Conservation (phyloP, 1,140 invertebrate genomes). For the Penaeus vannamei region DNA sequence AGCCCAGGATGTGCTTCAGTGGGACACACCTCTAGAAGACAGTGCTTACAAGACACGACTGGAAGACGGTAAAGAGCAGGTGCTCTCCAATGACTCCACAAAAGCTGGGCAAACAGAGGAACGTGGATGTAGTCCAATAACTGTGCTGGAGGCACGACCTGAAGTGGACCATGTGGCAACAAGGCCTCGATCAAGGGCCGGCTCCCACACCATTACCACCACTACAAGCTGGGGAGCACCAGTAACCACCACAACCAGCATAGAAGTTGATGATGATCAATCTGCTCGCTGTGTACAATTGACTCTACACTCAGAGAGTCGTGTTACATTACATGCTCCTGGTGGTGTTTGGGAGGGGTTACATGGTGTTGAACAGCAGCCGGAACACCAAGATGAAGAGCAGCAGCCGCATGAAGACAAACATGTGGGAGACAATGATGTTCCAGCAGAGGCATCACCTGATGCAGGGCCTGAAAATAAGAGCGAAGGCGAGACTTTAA, state of each 20-base stretch:
- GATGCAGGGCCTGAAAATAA: not conserved
- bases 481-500: not conserved
- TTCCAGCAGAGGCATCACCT: not conserved
- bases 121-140: conserved; percentile 57
- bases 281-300: conserved; percentile 42
- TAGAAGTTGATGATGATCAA: conserved; percentile 44
- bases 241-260: conserved; percentile 48
- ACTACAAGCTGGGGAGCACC: conserved; percentile 59
- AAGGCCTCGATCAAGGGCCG: conserved; percentile 34
- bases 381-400: conserved; percentile 19
- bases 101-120: conserved; percentile 47
- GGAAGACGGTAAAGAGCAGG: conserved; percentile 10
- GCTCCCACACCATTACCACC: conserved; percentile 57
- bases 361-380: conserved; percentile 26
- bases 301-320: conserved; percentile 53
- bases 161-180: not conserved
- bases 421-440: not conserved
- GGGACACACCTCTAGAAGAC: conserved; percentile 13
- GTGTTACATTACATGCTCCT: conserved; percentile 50
- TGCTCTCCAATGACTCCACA: not conserved
- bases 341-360: conserved; percentile 26
- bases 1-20: conserved; percentile 18
- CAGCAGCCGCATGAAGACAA: not conserved
- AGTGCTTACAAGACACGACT: not conserved
- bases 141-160: conserved; percentile 50